Base-by-base conservation (phyloP, 2,113 vertebrate species). In the Coregonus clupeaformis region DNA sequence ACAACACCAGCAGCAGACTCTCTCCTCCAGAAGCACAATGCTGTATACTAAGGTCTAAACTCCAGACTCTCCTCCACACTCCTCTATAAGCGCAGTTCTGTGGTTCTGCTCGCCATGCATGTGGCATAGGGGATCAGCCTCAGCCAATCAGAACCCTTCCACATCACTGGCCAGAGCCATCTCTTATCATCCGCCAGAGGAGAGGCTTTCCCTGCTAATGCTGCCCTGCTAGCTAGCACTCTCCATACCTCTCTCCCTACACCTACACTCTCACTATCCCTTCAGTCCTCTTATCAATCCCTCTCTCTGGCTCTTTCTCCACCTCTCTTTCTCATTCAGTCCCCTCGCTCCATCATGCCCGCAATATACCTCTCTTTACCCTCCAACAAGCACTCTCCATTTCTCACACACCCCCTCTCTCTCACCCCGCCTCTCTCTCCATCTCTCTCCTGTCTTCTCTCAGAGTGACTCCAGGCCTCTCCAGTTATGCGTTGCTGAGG, bases 61-160 rank as follows among this genome's bases (percentile, higher is more conserved):
- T 36, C 32, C 1, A 36, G 32, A 36, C 32, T 36, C 32, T 32
- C 36, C 2, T 42, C 36, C 2, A 36, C 27, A 27, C 30, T 36
- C 32, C 32, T 7, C 32, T 6, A 36, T 5, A 36, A 36, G 32
- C 32, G 1, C 32, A n/a, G n/a, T 30, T 30, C 30, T 30, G n/a
- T n/a, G n/a, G 30, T 0, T 72, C 49, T 76, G 84, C 72, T 77
- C 45, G 81, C 79, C 20, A 73, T 55, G 77, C 13, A 62, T 80
- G 82, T 84, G 77, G 84, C 82, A 71, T 82, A 77, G 86, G 5
- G 86, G 88, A 90, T 91, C 87, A 89, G 80, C 76, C 81, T 88
- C 86, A 84, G 83, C 85, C 90, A 87, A 93, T 92, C 87, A 86
- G 87, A 92, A 87, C 89, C 88, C 84, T 88, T 91, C 83, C 89